These are phyloP conservation scores for Drosophila prolongata DNA, from an alignment of 2,888 invertebrate species.

Conservation along the genomic window DNA sequence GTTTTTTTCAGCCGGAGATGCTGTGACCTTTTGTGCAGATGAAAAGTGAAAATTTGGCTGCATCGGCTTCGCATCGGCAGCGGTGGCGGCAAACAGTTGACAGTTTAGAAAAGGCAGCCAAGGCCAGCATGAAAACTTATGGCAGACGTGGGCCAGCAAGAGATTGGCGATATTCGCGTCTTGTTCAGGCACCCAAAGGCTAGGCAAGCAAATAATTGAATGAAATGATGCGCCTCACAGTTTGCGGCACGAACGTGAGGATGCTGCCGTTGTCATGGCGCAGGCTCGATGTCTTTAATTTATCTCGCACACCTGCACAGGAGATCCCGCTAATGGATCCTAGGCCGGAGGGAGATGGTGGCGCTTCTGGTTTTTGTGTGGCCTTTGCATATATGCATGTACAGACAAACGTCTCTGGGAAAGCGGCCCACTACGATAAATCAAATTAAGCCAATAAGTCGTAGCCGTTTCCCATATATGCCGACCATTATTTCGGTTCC, in stretches of 20 bases:
- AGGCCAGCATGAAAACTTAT: constrained; percentile 41
- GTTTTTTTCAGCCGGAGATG: constrained; percentile 16
- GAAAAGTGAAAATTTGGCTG: constrained; percentile 74
- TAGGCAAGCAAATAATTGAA: constrained; percentile 49
- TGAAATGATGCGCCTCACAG: constrained; percentile 41
- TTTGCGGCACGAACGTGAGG: constrained; percentile 44
- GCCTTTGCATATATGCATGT: constrained; percentile 57
- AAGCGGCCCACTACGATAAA: constrained; percentile 62
- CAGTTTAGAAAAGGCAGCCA: constrained; percentile 73
- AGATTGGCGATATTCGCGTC: constrained; percentile 30
- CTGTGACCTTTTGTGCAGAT: constrained; percentile 68
- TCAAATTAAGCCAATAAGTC: constrained; percentile 75
- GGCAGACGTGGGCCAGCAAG: constrained; percentile 27
- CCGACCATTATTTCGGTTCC: constrained; percentile 49
- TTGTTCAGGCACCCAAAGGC: constrained; percentile 22
- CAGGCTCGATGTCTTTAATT: constrained; percentile 66
- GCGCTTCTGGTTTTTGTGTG: constrained; percentile 68
- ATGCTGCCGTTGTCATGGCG: constrained; percentile 38
- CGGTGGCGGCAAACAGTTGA: constrained; percentile 56
- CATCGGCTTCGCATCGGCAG: constrained; percentile 13
- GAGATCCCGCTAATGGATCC: constrained; percentile 32
- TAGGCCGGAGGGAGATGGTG: constrained; percentile 33
- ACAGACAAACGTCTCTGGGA: constrained; percentile 35
- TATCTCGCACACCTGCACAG: constrained; percentile 79
- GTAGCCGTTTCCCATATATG: constrained; percentile 52